Evolutionary conservation across 2,797 vertebrate species (phyloP), one percentile per base, ranked within the genome.

Genomic region (Leptatherina wallacei): DNA sequence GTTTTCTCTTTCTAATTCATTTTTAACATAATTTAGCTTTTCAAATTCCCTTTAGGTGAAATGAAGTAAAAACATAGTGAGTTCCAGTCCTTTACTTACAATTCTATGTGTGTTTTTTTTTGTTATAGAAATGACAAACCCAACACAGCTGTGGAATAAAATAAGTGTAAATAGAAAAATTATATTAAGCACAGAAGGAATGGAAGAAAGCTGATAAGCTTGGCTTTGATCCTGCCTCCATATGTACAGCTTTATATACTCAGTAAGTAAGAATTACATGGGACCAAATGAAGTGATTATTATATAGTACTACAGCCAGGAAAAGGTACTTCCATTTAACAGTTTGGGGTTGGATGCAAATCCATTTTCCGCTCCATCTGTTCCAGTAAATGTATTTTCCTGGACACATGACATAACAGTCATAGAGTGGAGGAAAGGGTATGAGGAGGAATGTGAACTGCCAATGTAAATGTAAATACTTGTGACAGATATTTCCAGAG

Each of bases 341-440:
- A 78, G 73, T 83, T 84, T 68, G 73, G 61, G 79, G 74, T 62
- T 75, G 73, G 59, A 81, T 81, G 82, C 71, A 85, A 89, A 91
- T 85, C 68, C 70, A 91, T 92, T 92, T 92, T 89, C 81, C 44
- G 65, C 91, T 91, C 80, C 78, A 84, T 89, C 88, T 91, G 80
- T 81, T 79, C 72, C 75, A 29, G 79, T 72, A 88, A 92, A 90
- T 82, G 76, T 42, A 72, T 87, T 91, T 86, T 85, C 76, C 62
- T 84, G 78, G 69, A 86, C 83, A 83, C 71, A 82, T 83, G 76
- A 82, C 2, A 69, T 69, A 72, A 80, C 54, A 59, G 71, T 65
- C 54, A 67, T 30, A 56, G 59, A 78, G 71, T 16, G 68, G 47
- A 49, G 65, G 51, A 59, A 74, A 42, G 61, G 63, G 30, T 81